Evolutionary conservation across 2,113 vertebrate species (phyloP).

Genomic region (Gulo gulo): DNA sequence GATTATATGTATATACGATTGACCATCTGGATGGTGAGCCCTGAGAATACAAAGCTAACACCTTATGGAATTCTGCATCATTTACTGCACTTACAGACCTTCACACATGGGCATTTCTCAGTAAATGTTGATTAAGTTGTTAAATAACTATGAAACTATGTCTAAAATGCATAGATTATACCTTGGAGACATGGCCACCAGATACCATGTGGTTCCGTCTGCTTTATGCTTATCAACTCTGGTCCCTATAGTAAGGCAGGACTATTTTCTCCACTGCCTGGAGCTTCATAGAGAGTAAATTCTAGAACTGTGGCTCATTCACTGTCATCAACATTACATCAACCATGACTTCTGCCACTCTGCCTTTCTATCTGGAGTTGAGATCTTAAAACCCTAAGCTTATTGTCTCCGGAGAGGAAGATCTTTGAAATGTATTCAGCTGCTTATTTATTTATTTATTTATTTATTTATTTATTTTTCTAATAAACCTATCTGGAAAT

Average conservation of each 20-base stretch:
- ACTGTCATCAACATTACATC: accelerated
- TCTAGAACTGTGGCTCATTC: neutral
- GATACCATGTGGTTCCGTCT: neutral
- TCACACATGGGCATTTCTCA: neutral
- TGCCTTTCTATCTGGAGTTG: neutral
- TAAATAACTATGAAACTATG: neutral
- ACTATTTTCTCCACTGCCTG: neutral
- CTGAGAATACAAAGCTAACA: neutral
- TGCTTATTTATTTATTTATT: neutral
- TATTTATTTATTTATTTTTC: neutral
- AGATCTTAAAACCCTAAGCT: neutral
- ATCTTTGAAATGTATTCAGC: neutral
- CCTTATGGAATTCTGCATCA: neutral
- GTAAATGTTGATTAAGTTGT: neutral
- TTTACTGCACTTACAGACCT: neutral
- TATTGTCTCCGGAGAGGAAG: neutral
- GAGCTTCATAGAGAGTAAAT: neutral
- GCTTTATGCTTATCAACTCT: neutral
- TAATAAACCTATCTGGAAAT: neutral
- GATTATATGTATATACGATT: neutral
- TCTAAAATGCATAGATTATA: neutral
- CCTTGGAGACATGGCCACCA: neutral
- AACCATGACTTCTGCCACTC: neutral
- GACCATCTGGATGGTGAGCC: neutral
- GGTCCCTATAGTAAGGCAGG: neutral